Evolutionary conservation across 1,140 invertebrate species (phyloP).

Genomic region (Conus betulinus): DNA sequence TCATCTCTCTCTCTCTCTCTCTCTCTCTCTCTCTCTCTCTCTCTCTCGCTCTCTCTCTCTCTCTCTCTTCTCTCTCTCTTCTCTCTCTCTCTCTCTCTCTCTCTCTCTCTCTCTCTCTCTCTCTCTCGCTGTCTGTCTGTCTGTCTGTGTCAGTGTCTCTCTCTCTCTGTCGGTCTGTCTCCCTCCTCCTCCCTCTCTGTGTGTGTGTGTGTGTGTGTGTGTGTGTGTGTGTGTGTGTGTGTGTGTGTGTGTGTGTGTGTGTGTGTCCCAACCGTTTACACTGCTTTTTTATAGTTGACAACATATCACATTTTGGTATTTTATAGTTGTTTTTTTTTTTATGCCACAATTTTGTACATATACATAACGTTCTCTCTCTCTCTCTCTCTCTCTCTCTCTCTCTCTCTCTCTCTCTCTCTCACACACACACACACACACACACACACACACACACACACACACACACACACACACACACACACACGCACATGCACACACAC

Average conservation of each 20-base stretch:
- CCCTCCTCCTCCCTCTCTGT: neutral
- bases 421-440: neutral
- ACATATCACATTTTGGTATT: no score
- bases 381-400: no score
- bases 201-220: neutral
- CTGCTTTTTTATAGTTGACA: no score
- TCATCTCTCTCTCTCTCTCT: neutral
- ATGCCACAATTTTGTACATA: no score
- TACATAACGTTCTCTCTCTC: no score
- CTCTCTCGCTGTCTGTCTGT: neutral
- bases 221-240: no score
- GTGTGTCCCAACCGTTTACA: no score
- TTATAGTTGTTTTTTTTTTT: no score
- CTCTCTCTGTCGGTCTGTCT: conserved; percentile 3
- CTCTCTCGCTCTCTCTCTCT: neutral
- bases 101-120: conserved; percentile 1
- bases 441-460: neutral
- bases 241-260: no score
- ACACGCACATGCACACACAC: neutral
- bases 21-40: no score
- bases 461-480: neutral
- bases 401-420: no score
- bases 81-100: no score
- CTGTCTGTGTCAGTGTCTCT: neutral
- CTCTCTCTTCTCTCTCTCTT: conserved; percentile 1